Base-by-base conservation (phyloP, 2,113 vertebrate genomes). In the Xiphias gladius region DNA sequence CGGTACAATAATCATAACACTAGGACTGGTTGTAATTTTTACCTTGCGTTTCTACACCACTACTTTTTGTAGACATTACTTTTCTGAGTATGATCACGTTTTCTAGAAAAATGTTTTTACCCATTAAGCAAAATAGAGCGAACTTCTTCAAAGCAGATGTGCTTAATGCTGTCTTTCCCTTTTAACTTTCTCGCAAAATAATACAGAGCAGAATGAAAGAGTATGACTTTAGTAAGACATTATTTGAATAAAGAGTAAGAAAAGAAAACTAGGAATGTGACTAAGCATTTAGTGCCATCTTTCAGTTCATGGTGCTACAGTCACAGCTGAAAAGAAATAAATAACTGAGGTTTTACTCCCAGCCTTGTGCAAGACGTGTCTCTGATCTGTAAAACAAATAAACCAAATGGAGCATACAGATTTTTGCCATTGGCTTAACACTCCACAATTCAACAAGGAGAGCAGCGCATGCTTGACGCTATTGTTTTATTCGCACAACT, bases 351-450 rank as follows among this genome's bases (percentile, higher is more conserved):
- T 84, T 82, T 89, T 79, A 90, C 85, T 82, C 48, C 24, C 39
- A 72, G 73, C 37, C 52, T 79, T 77, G 70, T 89, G 76, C 22
- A 30, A 80, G 55, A 73, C 12, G 28, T 76, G 46, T 59, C 77
- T 80, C 37, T 90, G 67, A 88, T 84, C 79, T 71, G 61, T 70
- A 64, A 80, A 85, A 80, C 58, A 86, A 86, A 82, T 76, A 84
- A 87, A 88, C 54, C 57, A 66, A 80, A 90, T 66, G 43, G 16
- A 65, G 46, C 28, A 43, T 39, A 48, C 52, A 68, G 26, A 79
- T 74, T 78, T 67, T 39, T 87, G 69, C 80, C 69, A 78, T 24
- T 28, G 39, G 75, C 82, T 76, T 68, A 68, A 71, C 28, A 73
- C 26, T 69, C 41, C 48, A 72, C 16, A 76, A 64, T 71, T 75